These are phyloP conservation scores for Chaetura pelagica DNA, from an alignment of 2,113 vertebrate genomes.

Conservation along the genomic window DNA sequence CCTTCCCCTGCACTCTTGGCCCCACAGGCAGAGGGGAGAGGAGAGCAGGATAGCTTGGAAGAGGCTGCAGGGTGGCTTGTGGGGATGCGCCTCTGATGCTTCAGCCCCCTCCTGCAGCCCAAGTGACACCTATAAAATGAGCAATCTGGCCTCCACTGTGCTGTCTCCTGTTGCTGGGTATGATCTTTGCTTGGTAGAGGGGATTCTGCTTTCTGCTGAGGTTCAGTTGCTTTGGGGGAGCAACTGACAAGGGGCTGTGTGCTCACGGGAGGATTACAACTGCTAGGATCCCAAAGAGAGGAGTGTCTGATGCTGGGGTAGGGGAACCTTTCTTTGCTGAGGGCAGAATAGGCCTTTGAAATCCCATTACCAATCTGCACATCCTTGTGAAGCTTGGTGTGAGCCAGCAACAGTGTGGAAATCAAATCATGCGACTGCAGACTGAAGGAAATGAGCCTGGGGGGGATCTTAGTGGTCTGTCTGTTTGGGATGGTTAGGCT, in stretches of 20 bases:
- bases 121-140: background rate
- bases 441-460: background rate
- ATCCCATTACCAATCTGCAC: background rate
- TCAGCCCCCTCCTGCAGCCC: background rate
- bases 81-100: background rate
- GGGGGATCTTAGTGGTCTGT: background rate
- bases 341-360: background rate
- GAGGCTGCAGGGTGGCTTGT: background rate
- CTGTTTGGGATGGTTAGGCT: background rate
- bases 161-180: background rate
- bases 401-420: conserved; percentile 10
- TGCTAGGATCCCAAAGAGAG: background rate
- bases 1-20: background rate
- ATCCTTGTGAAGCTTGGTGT: accelerated
- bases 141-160: background rate
- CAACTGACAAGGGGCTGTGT: accelerated
- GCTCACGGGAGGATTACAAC: background rate
- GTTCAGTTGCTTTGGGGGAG: background rate
- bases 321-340: background rate
- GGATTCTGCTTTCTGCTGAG: background rate
- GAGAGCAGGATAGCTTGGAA: background rate
- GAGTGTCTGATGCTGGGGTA: background rate
- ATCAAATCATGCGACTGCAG: background rate
- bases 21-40: background rate
- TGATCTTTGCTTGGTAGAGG: background rate